Base-by-base conservation (phyloP, 2,797 vertebrate genomes). In the Mastacembelus armatus region DNA sequence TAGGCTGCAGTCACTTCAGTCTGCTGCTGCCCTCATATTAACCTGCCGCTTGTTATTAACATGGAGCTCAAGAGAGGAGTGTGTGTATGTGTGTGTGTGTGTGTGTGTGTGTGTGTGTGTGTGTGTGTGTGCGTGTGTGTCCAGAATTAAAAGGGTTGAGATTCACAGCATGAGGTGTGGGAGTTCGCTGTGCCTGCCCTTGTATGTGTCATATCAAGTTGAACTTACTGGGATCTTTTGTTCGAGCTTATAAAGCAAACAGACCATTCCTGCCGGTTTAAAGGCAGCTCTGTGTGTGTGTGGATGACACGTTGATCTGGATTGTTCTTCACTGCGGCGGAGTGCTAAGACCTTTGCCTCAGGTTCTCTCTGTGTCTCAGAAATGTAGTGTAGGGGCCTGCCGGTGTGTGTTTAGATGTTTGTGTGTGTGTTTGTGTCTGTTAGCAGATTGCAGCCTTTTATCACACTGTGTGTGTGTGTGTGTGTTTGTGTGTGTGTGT, bases 41-140 rank as follows among this genome's bases (percentile, higher is more conserved):
- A 82, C 81, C 87, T 65, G 54, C 71, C 75, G 84, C 83, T 90
- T 91, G 88, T 92, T 80, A 89, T 92, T 90, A 86, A 74, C 79
- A 64, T 33, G n/a, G 14, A 5, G 44, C 63, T 77, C 60, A 79
- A 71, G 58, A 67, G 44, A 56, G 27, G 11, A 10, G 30, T 38
- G 76, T 47, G 43, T 45, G 54, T 64, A 21, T 55, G 40, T n/a
- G 15, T 7, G 35, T 62, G 52, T 73, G 18, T 56, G 43, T 51
- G 68, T 58, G 69, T 54, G 24, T 29, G 42, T 27, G 50, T 48
- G 29, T 38, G 76, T 47, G 43, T 45, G 54, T 64, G 26, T 55
- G 40, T n/a, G 15, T 7, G 35, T 62, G 52, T 73, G 18, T 56
- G 43, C 55, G 68, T 58, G 72, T 54, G 24, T 29, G 42, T 27